Base-by-base conservation (phyloP, 1,140 invertebrate genomes). In the Drosophila parabipectinata region DNA sequence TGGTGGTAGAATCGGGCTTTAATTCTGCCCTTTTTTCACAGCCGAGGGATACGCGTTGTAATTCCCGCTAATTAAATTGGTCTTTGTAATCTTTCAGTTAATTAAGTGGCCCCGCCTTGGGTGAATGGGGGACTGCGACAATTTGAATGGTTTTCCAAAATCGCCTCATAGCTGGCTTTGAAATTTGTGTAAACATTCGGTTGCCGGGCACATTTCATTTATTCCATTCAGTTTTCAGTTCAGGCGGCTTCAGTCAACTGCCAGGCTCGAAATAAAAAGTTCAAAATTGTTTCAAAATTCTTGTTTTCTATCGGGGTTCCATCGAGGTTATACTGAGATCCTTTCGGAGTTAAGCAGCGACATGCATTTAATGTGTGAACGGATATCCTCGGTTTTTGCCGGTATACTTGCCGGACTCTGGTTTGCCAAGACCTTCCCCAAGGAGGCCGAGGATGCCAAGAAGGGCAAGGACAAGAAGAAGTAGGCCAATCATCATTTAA, bases 351-450 rank as follows among this genome's bases (percentile, higher is more conserved):
- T 24, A 39, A 5, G 1, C 4, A 2, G 2, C 41, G 68, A 52
- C 9, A 87, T 87, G 83, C 53, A 83, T 60, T 53, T 88, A 64
- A 66, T 74, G 76, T 88, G 83, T 68, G 83, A 88, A 39, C 84
- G 83, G 12, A 28, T 88, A 21, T 74, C 84, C 5, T 67, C 83
- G 2, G 14, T 71, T 1, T 53, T 83, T 30, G 83, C 63, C 26
- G 83, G 83, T 6, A 1, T 83, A 14, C 5, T 88, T 10, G 79
- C 73, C 0, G 84, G 83, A 4, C 32, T 79, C 12, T 88, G 83
- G 83, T 88, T 79, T 24, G 67, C 34, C 5, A 79, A 88, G n/a
- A 83, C 75, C 4, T 88, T 83, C 26, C 72, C 76, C 4, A 28
- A 21, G 0, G 62, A 82, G 7, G 8, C n/a, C 21, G 21, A 72